A percentile compares a stretch with the other conserved stretches of the same genome.
Evolutionary conservation across 2,888 invertebrate genomes (phyloP).

Genomic region (Carterocephalus palaemon): DNA sequence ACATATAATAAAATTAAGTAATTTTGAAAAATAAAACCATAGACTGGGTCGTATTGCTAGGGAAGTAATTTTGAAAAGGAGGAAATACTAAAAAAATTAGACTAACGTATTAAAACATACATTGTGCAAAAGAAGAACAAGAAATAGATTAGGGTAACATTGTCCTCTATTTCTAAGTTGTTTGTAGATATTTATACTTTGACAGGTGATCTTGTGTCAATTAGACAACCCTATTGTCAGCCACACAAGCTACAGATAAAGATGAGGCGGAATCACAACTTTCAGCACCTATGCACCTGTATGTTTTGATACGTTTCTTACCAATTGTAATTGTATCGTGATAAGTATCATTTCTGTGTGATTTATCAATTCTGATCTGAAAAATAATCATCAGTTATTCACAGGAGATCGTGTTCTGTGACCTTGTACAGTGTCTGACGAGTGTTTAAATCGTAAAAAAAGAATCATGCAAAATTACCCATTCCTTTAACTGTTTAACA

Average conservation of each 20-base stretch:
- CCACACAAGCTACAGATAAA: too few relatives aligned
- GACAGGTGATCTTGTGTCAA: too few relatives aligned
- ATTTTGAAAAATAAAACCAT: conserved; percentile 38
- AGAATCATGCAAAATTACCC: conserved; percentile 61
- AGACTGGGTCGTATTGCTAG: conserved; percentile 52
- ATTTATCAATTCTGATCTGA: conserved; percentile 11
- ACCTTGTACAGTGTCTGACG: conserved; percentile 28
- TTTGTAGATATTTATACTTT: too few relatives aligned
- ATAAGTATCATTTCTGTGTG: conserved; percentile 16
- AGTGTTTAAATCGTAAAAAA: conserved; percentile 32
- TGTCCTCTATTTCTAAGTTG: too few relatives aligned
- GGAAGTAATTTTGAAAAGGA: conserved; percentile 33
- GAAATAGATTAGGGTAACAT: background rate
- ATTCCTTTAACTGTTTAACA: conserved; percentile 58
- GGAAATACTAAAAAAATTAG: conserved; percentile 19
- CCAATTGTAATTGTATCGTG: conserved; percentile 11
- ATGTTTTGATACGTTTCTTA: conserved; percentile 26
- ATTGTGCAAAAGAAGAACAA: background rate
- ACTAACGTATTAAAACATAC: conserved; percentile 14
- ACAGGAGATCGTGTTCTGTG: conserved; percentile 50
- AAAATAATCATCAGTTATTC: conserved; percentile 60
- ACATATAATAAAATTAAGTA: conserved; percentile 30
- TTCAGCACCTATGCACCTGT: conserved; percentile 19
- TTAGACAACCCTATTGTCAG: too few relatives aligned
- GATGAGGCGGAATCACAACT: too few relatives aligned